Base-by-base conservation (phyloP, 2,113 vertebrate species). In the Aspiorhynchus laticeps region DNA sequence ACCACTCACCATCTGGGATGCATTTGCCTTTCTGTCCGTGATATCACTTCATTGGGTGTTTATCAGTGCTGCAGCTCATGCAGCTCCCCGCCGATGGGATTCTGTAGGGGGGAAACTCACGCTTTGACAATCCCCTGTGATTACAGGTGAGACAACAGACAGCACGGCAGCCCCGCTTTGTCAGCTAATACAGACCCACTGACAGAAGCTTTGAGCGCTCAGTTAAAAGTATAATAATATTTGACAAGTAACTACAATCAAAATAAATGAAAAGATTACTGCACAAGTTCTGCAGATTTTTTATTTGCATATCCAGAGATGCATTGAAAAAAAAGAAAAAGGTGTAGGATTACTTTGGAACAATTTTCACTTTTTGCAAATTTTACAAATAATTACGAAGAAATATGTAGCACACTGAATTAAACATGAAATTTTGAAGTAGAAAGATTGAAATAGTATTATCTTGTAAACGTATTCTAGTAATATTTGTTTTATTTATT, bases 41-140 rank as follows among this genome's bases (percentile, higher is more conserved):
- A 53, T 51, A 75, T 76, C 43, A 83, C 59, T 41, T 76, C 26
- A 67, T 15, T 38, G 14, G 73, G 80, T 75, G 86, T 48, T 59
- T 61, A 81, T 33, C 48, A 61, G 85, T 10, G 19, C 53, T 71
- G 43, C 5, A 41, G 31, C 21, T 43, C 48, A 12, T n/a, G 3
- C 46, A 9, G 36, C 79, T 43, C 7, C 33, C 26, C 53, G 19
- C 17, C 1, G 4, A 38, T 48, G 61, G 73, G 24, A 48, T n/a
- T 74, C 53, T 41, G 80, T 48, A 14, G 28, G 56, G 59, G 77
- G 31, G 51, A 9, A 26, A 26, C 6, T 65, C 63, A 21, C 46
- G 26, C 46, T 81, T 77, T 85, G 65, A 81, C 80, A 83, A 48
- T 38, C 86, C 36, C 74, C 33, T 56, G 21, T n/a, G 73, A 87